Evolutionary conservation across 2,113 vertebrate genomes (phyloP), one percentile per base, ranked within the genome.

Genomic region (Aspidoscelis tigris): DNA sequence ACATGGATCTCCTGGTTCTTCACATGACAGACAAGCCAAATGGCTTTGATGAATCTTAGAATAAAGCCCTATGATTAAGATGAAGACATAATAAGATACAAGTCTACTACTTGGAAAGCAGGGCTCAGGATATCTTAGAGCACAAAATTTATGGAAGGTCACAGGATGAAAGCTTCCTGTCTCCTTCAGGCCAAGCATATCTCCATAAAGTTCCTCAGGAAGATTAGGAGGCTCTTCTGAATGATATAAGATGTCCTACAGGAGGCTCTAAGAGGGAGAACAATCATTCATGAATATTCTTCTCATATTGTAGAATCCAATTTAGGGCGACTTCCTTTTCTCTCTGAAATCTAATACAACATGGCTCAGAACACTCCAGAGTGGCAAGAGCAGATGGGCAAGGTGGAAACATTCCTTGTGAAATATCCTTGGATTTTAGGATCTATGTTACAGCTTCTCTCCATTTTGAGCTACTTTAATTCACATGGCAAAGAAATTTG

Each of bases 21-120:
- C 79, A 33, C 33, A 82, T 65, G 85, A 86, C 81, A 83, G 83
- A 71, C 21, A 53, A 6, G 10, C 26, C 73, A 26, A 65, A 26
- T 8, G 22, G 0, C 9, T 64, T 83, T 50, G 75, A 66, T 69
- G 87, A 68, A 41, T 89, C 87, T 76, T 20, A 77, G 73, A 87
- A 21, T 12, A 47, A 84, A n/a, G 41, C 50, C 39, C 81, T 0
- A 47, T 5, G 2, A 26, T 6, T 24, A 43, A 18, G 64, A 7
- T 44, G 39, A n/a, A 2, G 0, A 5, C 41, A 74, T 3, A 66
- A 16, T 79, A 43, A 39, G 16, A 24, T 14, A 39, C 10, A 33
- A 76, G 50, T 2, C n/a, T 26, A 76, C 33, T 18, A 12, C 18
- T 77, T 61, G n/a, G 33, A 33, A 61, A 77, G 76, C 76, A 77